Percentiles rank a stretch among this genome's conserved stretches.
phyloP scores from a whole-genome alignment of 2,888 invertebrate species.

The Pheosia gnoma region DNA sequence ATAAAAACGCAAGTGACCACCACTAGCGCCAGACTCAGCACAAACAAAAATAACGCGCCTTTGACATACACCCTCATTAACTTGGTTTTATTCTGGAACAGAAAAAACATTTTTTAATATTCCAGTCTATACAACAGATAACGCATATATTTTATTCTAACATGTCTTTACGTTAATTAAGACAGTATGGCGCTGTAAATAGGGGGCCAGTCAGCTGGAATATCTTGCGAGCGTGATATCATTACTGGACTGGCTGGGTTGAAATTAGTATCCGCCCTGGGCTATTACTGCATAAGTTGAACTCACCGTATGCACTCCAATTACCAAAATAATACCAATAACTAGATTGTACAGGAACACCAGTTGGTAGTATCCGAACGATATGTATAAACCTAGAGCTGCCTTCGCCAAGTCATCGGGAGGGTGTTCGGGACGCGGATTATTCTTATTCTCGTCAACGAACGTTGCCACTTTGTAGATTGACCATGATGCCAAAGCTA shows the following conservation, averaged over 20 bases:
- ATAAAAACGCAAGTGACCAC: slow-evolving; percentile 66
- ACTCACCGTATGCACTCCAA: slow-evolving; percentile 69
- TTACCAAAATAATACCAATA: slow-evolving; percentile 60
- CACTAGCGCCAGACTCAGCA: slow-evolving; percentile 56
- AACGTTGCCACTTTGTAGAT: slow-evolving; percentile 56
- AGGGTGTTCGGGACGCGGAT: slow-evolving; percentile 47
- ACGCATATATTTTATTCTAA: too few species aligned
- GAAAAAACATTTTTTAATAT: background rate
- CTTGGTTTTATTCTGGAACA: slow-evolving; percentile 59
- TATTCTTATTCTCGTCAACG: slow-evolving; percentile 44
- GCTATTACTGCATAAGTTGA: background rate
- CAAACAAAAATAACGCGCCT: slow-evolving; percentile 57
- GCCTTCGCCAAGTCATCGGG: slow-evolving; percentile 50
- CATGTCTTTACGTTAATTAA: too few species aligned
- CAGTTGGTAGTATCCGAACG: slow-evolving; percentile 61
- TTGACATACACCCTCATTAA: slow-evolving; percentile 60
- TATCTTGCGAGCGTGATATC: too few species aligned
- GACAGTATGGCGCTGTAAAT: too few species aligned
- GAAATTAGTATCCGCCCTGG: background rate
- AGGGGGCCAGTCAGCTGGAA: too few species aligned
- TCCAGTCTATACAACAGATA: too few species aligned
- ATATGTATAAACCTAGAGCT: slow-evolving; percentile 63
- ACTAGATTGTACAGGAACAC: slow-evolving; percentile 60
- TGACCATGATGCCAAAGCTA: slow-evolving; percentile 50
- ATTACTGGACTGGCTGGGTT: too few species aligned